Base-by-base conservation (phyloP, 2,888 invertebrate genomes). In the Tetramorium bicarinatum region DNA sequence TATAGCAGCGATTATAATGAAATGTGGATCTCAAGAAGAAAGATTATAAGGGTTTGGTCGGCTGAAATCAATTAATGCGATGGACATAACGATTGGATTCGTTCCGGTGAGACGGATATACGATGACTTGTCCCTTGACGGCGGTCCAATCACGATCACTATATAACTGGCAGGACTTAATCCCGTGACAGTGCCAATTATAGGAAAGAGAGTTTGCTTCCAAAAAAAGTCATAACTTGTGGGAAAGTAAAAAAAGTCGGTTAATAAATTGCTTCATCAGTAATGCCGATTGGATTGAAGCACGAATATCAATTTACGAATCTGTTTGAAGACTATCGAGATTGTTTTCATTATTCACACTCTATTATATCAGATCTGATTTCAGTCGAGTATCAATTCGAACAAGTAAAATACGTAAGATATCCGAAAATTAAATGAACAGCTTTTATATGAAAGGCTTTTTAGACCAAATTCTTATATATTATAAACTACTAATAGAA, bases 1-100 rank as follows among this genome's bases (percentile, higher is more conserved):
- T 84, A 82, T 84, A 85, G 86, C 83, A 89, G 74, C 52, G 77
- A 87, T 79, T 87, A 80, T 87, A 86, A 84, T 76, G 9, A 47
- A 84, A 80, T 64, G 61, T 80, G 75, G 72, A 76, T 41, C 2
- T 38, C 64, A 18, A 18, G 18, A 8, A 44, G n/a, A 3, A 56
- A 44, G 34, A 47, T 79, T 67, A 56, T 44, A 44, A 21, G 21
- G 21, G 34, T 75, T 61, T 38, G 77, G 67, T 82, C 62, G 74
- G 59, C 74, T 44, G 72, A 74, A 80, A 88, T 84, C 87, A 82
- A 88, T 89, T 85, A 85, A 66, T 34, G 21, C 13, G 77, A 56
- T 69, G 47, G n/a, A 61, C 52, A 41, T 62, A 49, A 41, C 29
- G 82, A 82, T 85, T 67, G 79, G 84, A 82, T 83, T 64, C 49